Evolutionary conservation across 1,140 invertebrate species (phyloP).

Genomic region (Laodelphax striatellus): DNA sequence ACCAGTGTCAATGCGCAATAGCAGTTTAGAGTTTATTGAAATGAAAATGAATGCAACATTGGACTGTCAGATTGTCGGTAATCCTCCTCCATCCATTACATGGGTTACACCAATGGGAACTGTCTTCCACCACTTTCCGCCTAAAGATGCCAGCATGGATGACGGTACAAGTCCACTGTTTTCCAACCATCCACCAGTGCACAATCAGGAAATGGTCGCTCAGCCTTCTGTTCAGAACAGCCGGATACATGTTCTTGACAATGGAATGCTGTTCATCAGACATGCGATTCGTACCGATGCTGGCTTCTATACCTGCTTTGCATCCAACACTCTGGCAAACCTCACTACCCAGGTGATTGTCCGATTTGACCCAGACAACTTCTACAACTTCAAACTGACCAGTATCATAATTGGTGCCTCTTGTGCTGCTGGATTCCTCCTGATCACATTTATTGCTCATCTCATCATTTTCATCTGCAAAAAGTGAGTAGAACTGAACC

Average conservation of each 20-base stretch:
- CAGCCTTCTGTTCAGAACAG: conserved; percentile 17
- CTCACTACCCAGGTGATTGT: conserved; percentile 55
- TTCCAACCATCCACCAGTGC: conserved; percentile 47
- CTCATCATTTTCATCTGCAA: conserved; percentile 54
- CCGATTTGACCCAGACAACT: conserved; percentile 67
- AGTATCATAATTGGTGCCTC: conserved; percentile 71
- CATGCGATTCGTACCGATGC: conserved; percentile 60
- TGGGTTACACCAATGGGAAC: conserved; percentile 70
- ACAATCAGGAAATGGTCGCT: conserved; percentile 37
- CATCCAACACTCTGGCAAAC: conserved; percentile 70
- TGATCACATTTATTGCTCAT: conserved; percentile 64
- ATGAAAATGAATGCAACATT: conserved; percentile 54
- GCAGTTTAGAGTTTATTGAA: conserved; percentile 41
- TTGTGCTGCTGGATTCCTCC: conserved; percentile 64
- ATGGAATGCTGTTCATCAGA: conserved; percentile 54
- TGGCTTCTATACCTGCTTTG: conserved; percentile 79
- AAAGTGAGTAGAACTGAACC: conserved; percentile 41
- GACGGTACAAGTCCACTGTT: conserved; percentile 47
- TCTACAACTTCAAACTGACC: conserved; percentile 68
- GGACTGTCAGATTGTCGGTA: conserved; percentile 64
- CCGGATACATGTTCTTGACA: conserved; percentile 40
- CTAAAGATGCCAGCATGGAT: conserved; percentile 49
- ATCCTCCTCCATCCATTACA: conserved; percentile 64
- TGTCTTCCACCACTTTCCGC: conserved; percentile 60
- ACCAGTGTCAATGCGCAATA: conserved; percentile 43